Percentiles rank a stretch among this genome's conserved stretches.
phyloP scores from a whole-genome alignment of 2,113 vertebrate genomes.

The Burhinus bistriatus region DNA sequence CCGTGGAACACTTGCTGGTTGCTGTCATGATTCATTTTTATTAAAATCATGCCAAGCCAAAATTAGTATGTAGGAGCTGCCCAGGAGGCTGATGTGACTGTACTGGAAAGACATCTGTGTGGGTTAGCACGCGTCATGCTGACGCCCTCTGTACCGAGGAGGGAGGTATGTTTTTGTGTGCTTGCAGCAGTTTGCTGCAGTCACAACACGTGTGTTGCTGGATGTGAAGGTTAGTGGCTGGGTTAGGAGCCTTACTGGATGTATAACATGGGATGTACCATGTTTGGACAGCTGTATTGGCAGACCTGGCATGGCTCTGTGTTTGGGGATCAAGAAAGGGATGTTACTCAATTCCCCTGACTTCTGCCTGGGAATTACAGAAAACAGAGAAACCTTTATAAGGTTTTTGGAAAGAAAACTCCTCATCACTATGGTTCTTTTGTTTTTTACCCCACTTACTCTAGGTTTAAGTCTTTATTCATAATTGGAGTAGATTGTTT shows the following conservation, averaged over 20 bases:
- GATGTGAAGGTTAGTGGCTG: background rate
- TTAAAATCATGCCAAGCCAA: background rate
- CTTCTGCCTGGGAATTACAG: background rate
- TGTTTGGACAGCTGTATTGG: background rate
- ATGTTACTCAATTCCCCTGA: background rate
- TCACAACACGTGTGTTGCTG: background rate
- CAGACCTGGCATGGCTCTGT: background rate
- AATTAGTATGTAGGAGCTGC: conserved; percentile 1
- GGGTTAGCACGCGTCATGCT: fast-evolving
- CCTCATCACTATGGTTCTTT: background rate
- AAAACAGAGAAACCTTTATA: background rate
- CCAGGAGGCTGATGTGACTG: background rate
- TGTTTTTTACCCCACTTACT: background rate
- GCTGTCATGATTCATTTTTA: conserved; percentile 8
- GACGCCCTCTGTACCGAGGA: fast-evolving
- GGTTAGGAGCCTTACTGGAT: background rate
- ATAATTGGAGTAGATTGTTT: background rate
- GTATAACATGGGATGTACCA: background rate
- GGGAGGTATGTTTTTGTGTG: fast-evolving
- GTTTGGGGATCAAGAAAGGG: background rate
- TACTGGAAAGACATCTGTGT: background rate
- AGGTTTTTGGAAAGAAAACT: background rate
- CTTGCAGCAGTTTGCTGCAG: background rate
- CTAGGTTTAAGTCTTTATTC: background rate
- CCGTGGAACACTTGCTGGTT: background rate